Percentiles rank a stretch among this genome's conserved stretches.
phyloP scores from a whole-genome alignment of 2,113 vertebrate genomes.

The Podarcis cretensis region DNA sequence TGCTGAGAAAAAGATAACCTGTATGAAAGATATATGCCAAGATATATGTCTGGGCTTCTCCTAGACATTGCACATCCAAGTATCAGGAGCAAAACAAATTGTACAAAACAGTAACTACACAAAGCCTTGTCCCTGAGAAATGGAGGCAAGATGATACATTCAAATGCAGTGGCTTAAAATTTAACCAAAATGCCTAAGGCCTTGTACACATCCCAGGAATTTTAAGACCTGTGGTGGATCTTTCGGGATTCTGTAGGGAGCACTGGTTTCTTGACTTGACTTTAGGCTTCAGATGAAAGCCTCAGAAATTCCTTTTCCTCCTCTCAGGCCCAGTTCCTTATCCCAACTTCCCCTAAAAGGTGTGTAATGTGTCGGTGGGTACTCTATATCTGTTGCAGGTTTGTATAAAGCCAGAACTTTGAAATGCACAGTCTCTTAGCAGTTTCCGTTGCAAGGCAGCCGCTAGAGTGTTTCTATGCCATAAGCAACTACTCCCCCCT shows the following conservation, averaged over 20 bases:
- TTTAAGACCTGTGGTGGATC: too few species aligned
- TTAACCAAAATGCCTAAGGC: too few species aligned
- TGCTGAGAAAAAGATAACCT: not conserved
- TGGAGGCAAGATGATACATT: not conserved
- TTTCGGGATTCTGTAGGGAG: too few species aligned
- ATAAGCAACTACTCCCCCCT: not conserved
- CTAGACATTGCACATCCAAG: not conserved
- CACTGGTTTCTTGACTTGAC: too few species aligned
- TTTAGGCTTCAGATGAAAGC: too few species aligned
- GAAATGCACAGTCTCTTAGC: not conserved
- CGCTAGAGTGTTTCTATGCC: not conserved
- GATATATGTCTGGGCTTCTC: not conserved
- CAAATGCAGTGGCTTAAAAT: not conserved
- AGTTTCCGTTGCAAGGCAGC: not conserved
- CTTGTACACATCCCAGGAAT: too few species aligned
- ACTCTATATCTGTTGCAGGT: not conserved
- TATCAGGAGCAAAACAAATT: not conserved
- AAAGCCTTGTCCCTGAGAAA: not conserved
- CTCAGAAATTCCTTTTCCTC: too few species aligned
- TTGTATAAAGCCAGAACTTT: not conserved
- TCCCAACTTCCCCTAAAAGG: too few species aligned
- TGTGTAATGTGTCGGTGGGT: not conserved
- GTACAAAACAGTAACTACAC: not conserved
- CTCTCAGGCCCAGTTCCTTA: too few species aligned
- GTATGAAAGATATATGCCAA: not conserved